These are phyloP conservation scores for Drosophila bunnanda DNA, from an alignment of 2,888 invertebrate species.

Conservation along the genomic window DNA sequence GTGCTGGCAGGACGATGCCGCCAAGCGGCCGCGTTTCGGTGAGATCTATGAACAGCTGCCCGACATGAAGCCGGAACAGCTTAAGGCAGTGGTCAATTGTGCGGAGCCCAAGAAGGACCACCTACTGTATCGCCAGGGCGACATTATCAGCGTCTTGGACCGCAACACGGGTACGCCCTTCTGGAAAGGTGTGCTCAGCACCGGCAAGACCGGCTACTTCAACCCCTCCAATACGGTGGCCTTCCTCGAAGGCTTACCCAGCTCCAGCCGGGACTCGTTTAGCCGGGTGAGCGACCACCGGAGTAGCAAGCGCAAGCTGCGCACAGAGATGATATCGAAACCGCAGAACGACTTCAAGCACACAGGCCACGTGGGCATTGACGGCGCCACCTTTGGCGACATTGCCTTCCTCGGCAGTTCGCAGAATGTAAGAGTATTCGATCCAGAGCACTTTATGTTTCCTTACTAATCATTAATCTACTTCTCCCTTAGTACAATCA, in stretches of 20 bases:
- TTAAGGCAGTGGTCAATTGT: constrained; percentile 89
- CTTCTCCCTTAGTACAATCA: constrained; percentile 87
- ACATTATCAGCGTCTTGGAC: constrained; percentile 96
- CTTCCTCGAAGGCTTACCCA: constrained; percentile 88
- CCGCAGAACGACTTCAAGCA: constrained; percentile 99
- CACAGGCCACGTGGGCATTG: constrained; percentile 97
- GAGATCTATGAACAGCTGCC: constrained; percentile 92
- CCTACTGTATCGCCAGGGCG: constrained; percentile 93
- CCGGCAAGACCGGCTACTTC: constrained; percentile 96
- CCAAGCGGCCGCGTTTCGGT: constrained; percentile 94
- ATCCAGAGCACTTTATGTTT: neutral
- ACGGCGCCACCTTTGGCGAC: constrained; percentile 98
- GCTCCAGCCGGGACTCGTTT: constrained; percentile 86
- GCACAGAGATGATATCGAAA: constrained; percentile 97
- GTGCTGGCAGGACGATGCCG: constrained; percentile 98
- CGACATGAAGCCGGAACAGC: constrained; percentile 95
- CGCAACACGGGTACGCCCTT: constrained; percentile 89
- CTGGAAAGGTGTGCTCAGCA: constrained; percentile 96
- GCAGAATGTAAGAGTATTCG: constrained; percentile 74
- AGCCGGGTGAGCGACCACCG: constrained; percentile 86
- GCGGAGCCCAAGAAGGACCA: constrained; percentile 88
- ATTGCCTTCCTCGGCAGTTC: constrained; percentile 87
- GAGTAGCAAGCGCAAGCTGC: constrained; percentile 88
- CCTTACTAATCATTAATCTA: neutral
- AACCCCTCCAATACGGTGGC: constrained; percentile 95